A percentile compares a stretch with the other conserved stretches of the same genome.
These are phyloP conservation scores for Phrynocephalus vlangalii DNA, from an alignment of 2,797 vertebrate genomes.

Conservation along the genomic window DNA sequence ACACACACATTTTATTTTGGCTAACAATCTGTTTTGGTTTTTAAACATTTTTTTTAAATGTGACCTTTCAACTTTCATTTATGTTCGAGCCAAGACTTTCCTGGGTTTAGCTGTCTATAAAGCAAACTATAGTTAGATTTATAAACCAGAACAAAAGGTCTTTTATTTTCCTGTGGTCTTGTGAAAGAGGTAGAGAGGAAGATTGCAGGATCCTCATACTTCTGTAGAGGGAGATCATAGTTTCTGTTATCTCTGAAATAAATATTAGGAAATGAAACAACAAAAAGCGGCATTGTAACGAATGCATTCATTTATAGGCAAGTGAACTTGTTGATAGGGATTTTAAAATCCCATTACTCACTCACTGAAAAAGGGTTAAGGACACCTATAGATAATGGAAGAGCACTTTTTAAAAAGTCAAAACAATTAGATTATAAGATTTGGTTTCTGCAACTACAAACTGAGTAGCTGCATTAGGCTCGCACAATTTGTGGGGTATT, in stretches of 20 bases:
- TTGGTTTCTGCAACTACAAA: not conserved
- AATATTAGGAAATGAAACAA: not conserved
- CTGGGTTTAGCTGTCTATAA: not conserved
- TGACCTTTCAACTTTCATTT: not conserved
- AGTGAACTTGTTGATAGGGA: not conserved
- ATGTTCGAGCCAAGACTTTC: not conserved
- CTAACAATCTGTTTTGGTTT: no score
- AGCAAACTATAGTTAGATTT: not conserved
- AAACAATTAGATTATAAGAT: not conserved
- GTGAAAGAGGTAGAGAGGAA: not conserved
- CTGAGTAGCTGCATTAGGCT: not conserved
- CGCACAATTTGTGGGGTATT: not conserved
- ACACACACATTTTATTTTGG: no score
- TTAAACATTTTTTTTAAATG: not conserved
- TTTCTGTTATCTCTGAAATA: not conserved
- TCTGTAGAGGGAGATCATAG: not conserved
- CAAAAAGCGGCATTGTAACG: not conserved
- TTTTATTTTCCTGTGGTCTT: not conserved
- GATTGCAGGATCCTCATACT: not conserved
- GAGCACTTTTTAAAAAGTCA: not conserved
- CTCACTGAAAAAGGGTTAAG: conserved; percentile 4
- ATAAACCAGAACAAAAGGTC: not conserved
- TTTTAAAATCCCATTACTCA: not conserved
- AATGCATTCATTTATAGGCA: not conserved
- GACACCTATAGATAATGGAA: not conserved